phyloP scores from a whole-genome alignment of 2,888 invertebrate genomes.

The Leptinotarsa tumamoca region DNA sequence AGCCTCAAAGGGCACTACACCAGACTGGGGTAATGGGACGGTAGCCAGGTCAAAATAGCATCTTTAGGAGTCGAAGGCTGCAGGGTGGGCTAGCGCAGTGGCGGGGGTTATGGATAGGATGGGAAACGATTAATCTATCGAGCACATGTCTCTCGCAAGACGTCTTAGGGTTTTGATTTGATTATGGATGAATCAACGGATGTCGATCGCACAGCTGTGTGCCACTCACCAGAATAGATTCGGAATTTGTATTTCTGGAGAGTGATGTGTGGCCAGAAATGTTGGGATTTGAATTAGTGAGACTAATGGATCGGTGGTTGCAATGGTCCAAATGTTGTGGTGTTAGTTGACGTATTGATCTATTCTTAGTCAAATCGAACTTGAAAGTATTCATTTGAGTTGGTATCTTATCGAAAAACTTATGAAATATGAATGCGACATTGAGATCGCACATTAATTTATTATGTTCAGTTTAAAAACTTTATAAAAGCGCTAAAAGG shows the following conservation, averaged over 20 bases:
- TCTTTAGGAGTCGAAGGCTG: slow-evolving; percentile 48
- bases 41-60: slow-evolving; percentile 56
- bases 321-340: not conserved
- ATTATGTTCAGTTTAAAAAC: no score
- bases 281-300: not conserved
- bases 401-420: no score
- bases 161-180: slow-evolving; percentile 1
- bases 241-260: not conserved
- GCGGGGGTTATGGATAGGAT: slow-evolving; percentile 25
- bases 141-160: slow-evolving; percentile 33
- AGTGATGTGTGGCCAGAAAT: slow-evolving; percentile 5
- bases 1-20: slow-evolving; percentile 46
- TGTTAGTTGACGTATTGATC: not conserved
- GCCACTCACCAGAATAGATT: slow-evolving; percentile 3
- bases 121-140: slow-evolving; percentile 19
- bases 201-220: slow-evolving; percentile 12
- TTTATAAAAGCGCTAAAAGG: no score
- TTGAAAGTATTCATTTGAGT: no score
- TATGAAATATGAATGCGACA: no score
- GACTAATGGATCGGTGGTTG: not conserved
- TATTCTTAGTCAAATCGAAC: no score
- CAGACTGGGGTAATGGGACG: slow-evolving; percentile 50
- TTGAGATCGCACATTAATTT: no score
- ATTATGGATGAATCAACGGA: slow-evolving; percentile 3
- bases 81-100: slow-evolving; percentile 37